Evolutionary conservation across 2,113 vertebrate genomes (phyloP), one percentile per base, ranked within the genome.

Genomic region (Rhinolophus ferrumequinum): DNA sequence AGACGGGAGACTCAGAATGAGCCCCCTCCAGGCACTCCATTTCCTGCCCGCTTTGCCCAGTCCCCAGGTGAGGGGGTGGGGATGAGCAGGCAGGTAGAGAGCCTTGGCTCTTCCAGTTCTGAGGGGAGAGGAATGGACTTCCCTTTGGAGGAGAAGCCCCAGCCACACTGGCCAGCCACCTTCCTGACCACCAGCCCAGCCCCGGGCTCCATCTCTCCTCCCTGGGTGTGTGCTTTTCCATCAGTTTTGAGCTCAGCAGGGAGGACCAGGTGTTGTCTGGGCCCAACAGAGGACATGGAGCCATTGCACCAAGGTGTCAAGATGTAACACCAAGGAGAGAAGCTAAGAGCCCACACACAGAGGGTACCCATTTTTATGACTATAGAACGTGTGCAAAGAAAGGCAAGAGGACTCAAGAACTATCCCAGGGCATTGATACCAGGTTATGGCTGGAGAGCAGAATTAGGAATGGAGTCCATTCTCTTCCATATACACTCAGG

Each of bases 401-500:
- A 96, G 35, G 52, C 41, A 69, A n/a, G 54, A 93, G 70, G 18
- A 38, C 21, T 50, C 22, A 79, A 4, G 21, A 3, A 30, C 38
- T 13, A 35, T 47, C 50, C 35, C 33, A 52, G 33, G 15, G 8
- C 6, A 24, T 5, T 62, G 47, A 58, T 35, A 38, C 14, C 0
- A 4, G 38, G 28, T 28, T 0, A 0, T 44, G 67, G 66, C 70
- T 64, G 41, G 73, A 93, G 21, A 26, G 60, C 67, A 84, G 38
- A 41, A 41, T 28, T 22, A 8, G 26, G 77, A 33, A 2, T 18
- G 18, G 93, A 84, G 82, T 89, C 77, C 85, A 16, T 76, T 94
- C 90, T 33, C 90, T 93, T 96, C 94, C 96, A 93, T 95, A 52
- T 93, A 69, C 64, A 77, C 24, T 84, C 70, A 28, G 84, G 5